A percentile compares a stretch with the other conserved stretches of the same genome.
Evolutionary conservation across 2,113 vertebrate genomes (phyloP).

Genomic region (Mesembrinibis cayennensis): DNA sequence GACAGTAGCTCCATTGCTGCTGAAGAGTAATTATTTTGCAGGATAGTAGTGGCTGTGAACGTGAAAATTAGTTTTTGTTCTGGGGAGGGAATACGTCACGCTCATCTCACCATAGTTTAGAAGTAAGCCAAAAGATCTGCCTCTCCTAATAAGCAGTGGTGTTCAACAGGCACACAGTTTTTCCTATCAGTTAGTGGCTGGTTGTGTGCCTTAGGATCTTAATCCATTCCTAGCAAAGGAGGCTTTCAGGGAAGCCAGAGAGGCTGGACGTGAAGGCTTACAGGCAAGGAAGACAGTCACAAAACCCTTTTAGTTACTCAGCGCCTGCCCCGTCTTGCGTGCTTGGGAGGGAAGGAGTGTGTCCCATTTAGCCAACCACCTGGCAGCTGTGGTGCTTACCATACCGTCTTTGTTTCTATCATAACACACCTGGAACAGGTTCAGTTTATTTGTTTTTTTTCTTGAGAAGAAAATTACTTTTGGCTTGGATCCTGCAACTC

Average conservation of each 20-base stretch:
- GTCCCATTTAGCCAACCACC: not conserved
- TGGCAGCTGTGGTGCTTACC: not conserved
- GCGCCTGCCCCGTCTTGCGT: fast-evolving
- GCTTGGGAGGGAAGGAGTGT: not conserved
- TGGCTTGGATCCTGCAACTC: not conserved
- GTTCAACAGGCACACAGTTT: not conserved
- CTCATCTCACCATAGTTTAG: not conserved
- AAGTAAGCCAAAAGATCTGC: not conserved
- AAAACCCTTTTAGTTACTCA: not conserved
- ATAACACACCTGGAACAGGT: not conserved
- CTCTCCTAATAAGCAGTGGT: not conserved
- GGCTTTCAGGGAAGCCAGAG: not conserved
- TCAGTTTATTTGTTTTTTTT: not conserved
- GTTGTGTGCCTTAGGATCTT: not conserved
- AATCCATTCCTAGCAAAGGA: not conserved
- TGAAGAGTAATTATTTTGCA: not conserved
- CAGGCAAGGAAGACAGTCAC: not conserved
- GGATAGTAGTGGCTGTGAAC: not conserved
- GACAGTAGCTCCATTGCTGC: not conserved
- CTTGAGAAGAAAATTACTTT: not conserved
- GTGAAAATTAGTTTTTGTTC: not conserved
- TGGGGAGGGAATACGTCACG: not conserved
- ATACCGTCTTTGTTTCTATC: not conserved
- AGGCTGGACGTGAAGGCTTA: not conserved
- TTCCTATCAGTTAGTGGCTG: not conserved